Conservation (phyloP, 1,140 invertebrate species). For the Drosophila pallidifrons region DNA sequence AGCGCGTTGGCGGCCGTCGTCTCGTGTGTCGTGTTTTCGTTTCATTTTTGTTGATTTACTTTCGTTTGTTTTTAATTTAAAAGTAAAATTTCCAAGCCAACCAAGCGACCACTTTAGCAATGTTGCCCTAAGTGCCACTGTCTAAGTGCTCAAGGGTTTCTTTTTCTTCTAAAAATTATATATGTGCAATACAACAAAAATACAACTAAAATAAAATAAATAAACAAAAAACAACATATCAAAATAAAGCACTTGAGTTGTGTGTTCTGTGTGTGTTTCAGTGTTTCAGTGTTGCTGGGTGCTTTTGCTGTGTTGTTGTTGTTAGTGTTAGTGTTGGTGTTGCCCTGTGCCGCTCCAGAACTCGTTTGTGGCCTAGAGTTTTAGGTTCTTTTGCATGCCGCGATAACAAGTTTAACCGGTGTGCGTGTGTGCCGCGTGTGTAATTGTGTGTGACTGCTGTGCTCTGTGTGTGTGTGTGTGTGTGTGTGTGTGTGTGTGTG, state of each 20-base stretch:
- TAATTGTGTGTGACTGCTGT: conserved; percentile 43
- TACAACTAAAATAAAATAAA: conserved; percentile 33
- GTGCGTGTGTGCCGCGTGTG: conserved; percentile 71
- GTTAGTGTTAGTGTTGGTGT: conserved; percentile 47
- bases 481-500: conserved; percentile 33
- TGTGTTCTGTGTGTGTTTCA: conserved; percentile 37
- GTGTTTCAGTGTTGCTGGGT: conserved; percentile 30
- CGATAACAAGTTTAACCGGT: conserved; percentile 82
- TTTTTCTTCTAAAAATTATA: conserved; percentile 20
- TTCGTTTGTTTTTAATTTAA: conserved; percentile 82
- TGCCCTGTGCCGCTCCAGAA: conserved; percentile 70
- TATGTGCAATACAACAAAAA: conserved; percentile 22
- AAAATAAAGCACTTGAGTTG: conserved; percentile 76
- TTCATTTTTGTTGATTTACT: conserved; percentile 81
- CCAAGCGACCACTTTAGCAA: conserved; percentile 36
- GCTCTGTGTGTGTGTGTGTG: conserved; percentile 14
- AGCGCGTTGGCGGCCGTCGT: conserved; percentile 62
- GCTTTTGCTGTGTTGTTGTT: conserved; percentile 25
- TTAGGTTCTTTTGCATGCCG: conserved; percentile 75
- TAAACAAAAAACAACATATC: conserved; percentile 46
- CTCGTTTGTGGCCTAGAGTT: conserved; percentile 73
- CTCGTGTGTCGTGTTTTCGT: conserved; percentile 60
- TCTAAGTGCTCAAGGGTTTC: conserved; percentile 40
- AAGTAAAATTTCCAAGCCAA: conserved; percentile 63
- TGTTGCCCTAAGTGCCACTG: conserved; percentile 21